A percentile compares a stretch with the other conserved stretches of the same genome.
phyloP scores from a whole-genome alignment of 2,888 invertebrate genomes.

The Prenolepis imparis region DNA sequence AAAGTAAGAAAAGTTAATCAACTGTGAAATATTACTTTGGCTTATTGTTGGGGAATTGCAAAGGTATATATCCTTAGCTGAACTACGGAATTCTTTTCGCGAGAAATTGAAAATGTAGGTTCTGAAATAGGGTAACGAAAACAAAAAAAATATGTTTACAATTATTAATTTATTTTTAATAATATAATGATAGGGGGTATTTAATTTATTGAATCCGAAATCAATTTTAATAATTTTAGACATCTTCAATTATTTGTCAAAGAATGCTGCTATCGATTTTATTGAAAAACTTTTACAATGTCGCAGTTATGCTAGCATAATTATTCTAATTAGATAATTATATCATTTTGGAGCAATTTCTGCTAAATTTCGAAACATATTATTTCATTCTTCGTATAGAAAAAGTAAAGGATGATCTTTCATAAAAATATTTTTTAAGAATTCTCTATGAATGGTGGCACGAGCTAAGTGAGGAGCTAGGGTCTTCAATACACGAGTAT shows the following conservation, averaged over 20 bases:
- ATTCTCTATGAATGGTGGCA: too few relatives aligned
- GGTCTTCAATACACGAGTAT: conserved; percentile 12
- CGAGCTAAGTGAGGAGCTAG: background rate
- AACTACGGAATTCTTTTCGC: background rate
- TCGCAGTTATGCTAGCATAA: background rate
- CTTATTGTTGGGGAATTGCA: background rate
- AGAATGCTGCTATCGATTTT: background rate
- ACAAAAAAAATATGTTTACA: background rate
- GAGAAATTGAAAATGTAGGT: background rate
- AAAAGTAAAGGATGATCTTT: background rate
- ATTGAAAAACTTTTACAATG: background rate
- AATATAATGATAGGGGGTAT: background rate
- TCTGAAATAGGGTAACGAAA: background rate
- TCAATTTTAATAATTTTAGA: background rate
- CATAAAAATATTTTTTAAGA: background rate
- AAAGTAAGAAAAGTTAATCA: background rate
- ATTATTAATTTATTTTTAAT: background rate
- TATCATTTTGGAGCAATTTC: background rate
- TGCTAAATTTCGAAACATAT: background rate
- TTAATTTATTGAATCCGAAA: background rate
- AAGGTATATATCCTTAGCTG: background rate
- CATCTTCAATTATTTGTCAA: background rate
- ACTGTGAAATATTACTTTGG: background rate
- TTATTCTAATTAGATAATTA: background rate
- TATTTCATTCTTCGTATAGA: background rate